Conservation (phyloP, 2,888 invertebrate genomes). For the Oscheius sp. region DNA sequence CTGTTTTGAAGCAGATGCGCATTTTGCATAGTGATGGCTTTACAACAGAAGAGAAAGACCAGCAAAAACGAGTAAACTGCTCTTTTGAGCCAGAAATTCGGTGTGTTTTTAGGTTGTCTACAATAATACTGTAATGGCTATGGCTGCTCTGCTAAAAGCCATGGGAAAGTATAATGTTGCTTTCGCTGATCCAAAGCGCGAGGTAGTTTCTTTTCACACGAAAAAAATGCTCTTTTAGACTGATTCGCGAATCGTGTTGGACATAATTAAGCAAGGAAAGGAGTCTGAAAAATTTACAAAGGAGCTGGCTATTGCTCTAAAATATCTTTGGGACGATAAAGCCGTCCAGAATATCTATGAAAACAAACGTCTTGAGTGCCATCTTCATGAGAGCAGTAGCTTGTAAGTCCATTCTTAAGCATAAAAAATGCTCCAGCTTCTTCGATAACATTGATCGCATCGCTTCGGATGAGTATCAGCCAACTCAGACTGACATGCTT, state of each 20-base stretch:
- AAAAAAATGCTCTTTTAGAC: conserved; percentile 40
- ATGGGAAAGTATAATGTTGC: conserved; percentile 54
- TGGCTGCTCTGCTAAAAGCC: conserved; percentile 60
- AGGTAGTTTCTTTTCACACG: conserved; percentile 32
- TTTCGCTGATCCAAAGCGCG: conserved; percentile 51
- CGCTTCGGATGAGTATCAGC: conserved; percentile 51
- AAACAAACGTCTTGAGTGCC: conserved; percentile 49
- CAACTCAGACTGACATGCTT: conserved; percentile 62
- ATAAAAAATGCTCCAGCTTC: conserved; percentile 52
- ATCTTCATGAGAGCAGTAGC: conserved; percentile 63
- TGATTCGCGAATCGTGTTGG: conserved; percentile 57
- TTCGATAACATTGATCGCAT: conserved; percentile 62
- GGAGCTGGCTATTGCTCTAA: conserved; percentile 57
- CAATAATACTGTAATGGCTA: conserved; percentile 64
- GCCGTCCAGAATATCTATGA: conserved; percentile 43
- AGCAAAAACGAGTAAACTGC: conserved; percentile 33
- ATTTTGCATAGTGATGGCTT: conserved; percentile 63
- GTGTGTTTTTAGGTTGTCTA: conserved; percentile 48
- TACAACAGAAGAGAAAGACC: conserved; percentile 49
- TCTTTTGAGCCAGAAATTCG: background rate
- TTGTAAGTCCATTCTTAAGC: conserved; percentile 42
- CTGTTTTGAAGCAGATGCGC: conserved; percentile 68
- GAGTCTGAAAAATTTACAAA: conserved; percentile 57
- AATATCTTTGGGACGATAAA: conserved; percentile 49
- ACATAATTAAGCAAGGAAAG: conserved; percentile 51